Base-by-base conservation (phyloP, 2,797 vertebrate genomes). In the Eulemur mongoz region DNA sequence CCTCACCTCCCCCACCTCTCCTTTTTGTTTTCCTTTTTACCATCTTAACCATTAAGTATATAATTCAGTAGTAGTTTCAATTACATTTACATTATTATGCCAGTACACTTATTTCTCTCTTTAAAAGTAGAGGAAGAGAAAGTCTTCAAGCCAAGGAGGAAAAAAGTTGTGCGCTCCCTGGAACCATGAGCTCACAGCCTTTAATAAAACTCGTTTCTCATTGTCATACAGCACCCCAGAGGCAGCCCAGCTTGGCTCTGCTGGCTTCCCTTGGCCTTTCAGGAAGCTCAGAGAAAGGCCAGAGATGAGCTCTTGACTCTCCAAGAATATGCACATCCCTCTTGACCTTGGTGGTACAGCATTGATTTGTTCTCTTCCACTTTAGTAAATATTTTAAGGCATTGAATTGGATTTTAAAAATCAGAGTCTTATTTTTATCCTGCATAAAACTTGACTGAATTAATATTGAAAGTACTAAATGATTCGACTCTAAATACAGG, bases 331-430 rank as follows among this genome's bases (percentile, higher is more conserved):
- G 23, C 38, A 25, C 0, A 0, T 45, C 48, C 70, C 45, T 94
- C 65, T 76, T 95, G 97, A 98, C 97, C 97, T 98, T 97, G 95
- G 73, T 0, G 7, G 61, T 40, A 83, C 25, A 30, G 69, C 95
- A 98, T 98, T 90, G 97, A 97, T 97, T 97, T 93, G 85, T 97
- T 97, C 87, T 43, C 70, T 54, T 93, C 50, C 27, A 65, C 69
- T 91, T 96, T 45, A 69, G 96, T 98, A 96, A 98, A 97, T 97
- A 94, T 98, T 98, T 98, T 94, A 98, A 95, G 86, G 93, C 84
- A 54, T 27, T 35, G 90, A 92, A 92, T 76, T 95, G 91, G 92
- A 96, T 96, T 97, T 95, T 94, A 96, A 94, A 84, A 79, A 96
- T 83, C 86, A 92, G 69, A 95, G 73, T 82, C 40, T 97, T 97